Conservation (phyloP, 2,113 vertebrate genomes). For the Bubo bubo region DNA sequence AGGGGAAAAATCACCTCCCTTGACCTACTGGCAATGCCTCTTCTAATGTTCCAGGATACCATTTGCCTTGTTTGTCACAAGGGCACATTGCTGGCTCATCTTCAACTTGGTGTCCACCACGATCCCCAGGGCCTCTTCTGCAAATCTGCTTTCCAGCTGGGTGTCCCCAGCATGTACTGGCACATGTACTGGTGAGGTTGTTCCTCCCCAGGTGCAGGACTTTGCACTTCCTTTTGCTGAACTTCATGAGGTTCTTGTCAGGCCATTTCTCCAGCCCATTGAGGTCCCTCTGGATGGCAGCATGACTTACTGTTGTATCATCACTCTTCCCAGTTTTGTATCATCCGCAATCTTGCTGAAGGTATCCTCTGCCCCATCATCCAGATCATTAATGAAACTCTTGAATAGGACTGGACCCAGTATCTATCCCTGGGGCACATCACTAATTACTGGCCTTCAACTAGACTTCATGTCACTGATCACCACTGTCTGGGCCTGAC, state of each 20-base stretch:
- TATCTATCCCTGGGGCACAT: background rate
- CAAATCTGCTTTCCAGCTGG: background rate
- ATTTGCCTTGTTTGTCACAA: background rate
- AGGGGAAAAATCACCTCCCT: background rate
- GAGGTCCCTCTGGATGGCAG: background rate
- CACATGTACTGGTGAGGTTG: background rate
- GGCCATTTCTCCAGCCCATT: background rate
- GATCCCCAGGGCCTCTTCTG: background rate
- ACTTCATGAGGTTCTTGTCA: background rate
- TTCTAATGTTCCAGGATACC: background rate
- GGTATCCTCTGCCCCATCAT: background rate
- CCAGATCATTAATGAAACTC: background rate
- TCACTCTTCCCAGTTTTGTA: background rate
- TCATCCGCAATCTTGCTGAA: background rate
- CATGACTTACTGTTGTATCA: background rate
- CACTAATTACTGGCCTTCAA: background rate
- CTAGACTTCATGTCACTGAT: background rate
- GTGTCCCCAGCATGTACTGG: accelerated
- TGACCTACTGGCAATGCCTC: background rate
- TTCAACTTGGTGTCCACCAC: background rate
- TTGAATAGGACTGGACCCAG: background rate
- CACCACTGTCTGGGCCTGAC: background rate
- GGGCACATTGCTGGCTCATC: background rate
- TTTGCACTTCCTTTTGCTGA: background rate
- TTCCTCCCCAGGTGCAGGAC: background rate